These are phyloP conservation scores for Philhelius pedissequus DNA, from an alignment of 2,888 invertebrate genomes.

Conservation along the genomic window DNA sequence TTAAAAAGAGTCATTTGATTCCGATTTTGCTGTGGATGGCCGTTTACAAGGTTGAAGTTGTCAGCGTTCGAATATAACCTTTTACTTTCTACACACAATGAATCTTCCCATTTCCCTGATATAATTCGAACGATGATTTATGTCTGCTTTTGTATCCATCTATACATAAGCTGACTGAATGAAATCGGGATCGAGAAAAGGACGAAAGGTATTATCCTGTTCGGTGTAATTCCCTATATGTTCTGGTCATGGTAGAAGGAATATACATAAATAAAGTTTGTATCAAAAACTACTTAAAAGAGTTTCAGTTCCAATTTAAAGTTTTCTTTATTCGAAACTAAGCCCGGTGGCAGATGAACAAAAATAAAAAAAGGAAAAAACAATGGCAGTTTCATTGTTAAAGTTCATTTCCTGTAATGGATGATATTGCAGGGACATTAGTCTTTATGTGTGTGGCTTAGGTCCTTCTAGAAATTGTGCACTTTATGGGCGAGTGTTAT, in stretches of 20 bases:
- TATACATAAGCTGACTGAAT: neutral
- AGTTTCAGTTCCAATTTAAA: constrained; percentile 58
- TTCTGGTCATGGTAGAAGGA: neutral
- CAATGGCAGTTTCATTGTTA: constrained; percentile 19
- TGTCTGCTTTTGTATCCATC: neutral
- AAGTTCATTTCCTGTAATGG: constrained; percentile 16
- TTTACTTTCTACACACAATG: constrained; percentile 37
- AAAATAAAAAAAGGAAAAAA: no score
- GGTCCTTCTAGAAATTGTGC: neutral
- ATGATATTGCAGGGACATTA: neutral
- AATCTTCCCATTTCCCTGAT: constrained; percentile 34
- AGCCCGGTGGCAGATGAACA: neutral
- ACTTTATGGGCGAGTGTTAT: neutral
- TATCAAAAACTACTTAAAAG: constrained; percentile 51
- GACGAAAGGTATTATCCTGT: neutral
- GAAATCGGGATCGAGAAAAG: neutral
- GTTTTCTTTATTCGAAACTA: constrained; percentile 31
- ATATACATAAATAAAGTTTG: constrained; percentile 25
- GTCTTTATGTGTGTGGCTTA: neutral
- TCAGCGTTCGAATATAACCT: neutral
- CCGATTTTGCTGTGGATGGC: no score
- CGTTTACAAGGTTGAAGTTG: neutral
- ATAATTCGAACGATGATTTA: constrained; percentile 3
- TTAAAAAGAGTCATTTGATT: no score
- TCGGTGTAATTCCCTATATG: neutral